Conservation (phyloP, 2,113 vertebrate genomes). For the Sciurus niger region DNA sequence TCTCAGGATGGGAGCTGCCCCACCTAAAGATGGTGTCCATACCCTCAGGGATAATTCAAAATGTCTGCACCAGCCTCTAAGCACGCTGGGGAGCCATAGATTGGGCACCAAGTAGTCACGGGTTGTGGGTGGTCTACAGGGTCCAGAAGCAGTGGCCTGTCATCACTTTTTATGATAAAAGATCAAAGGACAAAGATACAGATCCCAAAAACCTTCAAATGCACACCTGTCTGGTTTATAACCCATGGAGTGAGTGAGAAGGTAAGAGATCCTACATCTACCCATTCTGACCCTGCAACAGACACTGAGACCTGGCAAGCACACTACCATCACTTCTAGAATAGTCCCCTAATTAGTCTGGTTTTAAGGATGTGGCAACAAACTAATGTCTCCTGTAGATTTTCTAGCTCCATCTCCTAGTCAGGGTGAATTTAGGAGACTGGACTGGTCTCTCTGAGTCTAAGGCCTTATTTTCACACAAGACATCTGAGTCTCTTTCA, state of each 20-base stretch:
- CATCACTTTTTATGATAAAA: background rate
- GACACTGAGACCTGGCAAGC: background rate
- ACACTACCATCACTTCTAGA: background rate
- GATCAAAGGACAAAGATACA: background rate
- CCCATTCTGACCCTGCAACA: background rate
- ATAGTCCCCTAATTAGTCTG: too few relatives aligned
- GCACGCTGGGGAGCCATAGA: too few relatives aligned
- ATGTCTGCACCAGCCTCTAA: too few relatives aligned
- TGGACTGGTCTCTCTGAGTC: background rate
- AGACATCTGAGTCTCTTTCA: background rate
- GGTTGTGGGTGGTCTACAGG: too few relatives aligned
- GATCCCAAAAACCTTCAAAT: background rate
- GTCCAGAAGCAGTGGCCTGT: too few relatives aligned
- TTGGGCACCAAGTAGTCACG: too few relatives aligned
- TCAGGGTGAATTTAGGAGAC: fast-evolving
- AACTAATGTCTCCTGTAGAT: background rate
- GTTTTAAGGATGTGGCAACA: background rate
- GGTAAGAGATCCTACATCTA: too few relatives aligned
- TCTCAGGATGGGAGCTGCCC: too few relatives aligned
- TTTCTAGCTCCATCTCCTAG: background rate
- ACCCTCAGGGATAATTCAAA: too few relatives aligned
- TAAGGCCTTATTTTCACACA: background rate
- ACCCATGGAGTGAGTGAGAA: background rate
- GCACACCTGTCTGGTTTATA: background rate
- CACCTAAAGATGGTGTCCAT: too few relatives aligned